Percentiles rank a stretch among this genome's conserved stretches.
phyloP scores from a whole-genome alignment of 1,140 invertebrate species.

The Rhyacophila brunnea region DNA sequence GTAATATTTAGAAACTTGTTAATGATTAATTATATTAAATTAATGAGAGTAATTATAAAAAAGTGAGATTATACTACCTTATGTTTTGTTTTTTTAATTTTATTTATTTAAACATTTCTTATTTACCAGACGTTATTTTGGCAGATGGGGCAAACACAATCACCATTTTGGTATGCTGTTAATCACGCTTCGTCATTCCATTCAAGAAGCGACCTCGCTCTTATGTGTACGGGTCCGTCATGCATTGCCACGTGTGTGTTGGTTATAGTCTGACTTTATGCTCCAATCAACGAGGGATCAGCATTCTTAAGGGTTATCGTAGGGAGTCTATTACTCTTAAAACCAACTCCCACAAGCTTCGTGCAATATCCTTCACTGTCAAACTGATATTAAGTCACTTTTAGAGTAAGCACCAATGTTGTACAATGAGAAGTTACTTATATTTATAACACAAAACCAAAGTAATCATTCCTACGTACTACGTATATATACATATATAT shows the following conservation, averaged over 20 bases:
- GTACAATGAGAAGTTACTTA: too few relatives aligned
- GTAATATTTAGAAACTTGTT: conserved; percentile 6
- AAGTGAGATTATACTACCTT: conserved; percentile 29
- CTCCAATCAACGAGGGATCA: conserved; percentile 13
- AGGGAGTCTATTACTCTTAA: conserved; percentile 2
- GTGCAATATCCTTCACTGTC: too few relatives aligned
- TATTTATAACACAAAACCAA: too few relatives aligned
- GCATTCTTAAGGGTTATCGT: conserved; percentile 5
- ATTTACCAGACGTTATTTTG: conserved; percentile 12
- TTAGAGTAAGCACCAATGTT: too few relatives aligned
- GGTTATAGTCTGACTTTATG: conserved; percentile 10
- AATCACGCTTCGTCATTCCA: conserved; percentile 22
- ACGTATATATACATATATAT: too few relatives aligned
- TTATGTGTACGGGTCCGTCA: conserved; percentile 17
- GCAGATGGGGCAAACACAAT: conserved; percentile 18
- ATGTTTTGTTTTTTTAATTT: neutral
- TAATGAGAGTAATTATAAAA: conserved; percentile 7
- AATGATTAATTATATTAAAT: conserved; percentile 18
- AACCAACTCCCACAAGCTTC: too few relatives aligned
- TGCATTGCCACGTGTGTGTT: conserved; percentile 20
- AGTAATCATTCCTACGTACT: too few relatives aligned
- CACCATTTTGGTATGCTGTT: conserved; percentile 32
- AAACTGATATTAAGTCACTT: too few relatives aligned
- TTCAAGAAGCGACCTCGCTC: conserved; percentile 29
- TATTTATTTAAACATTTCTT: conserved; percentile 9